Evolutionary conservation across 2,113 vertebrate genomes (phyloP), one percentile per base, ranked within the genome.

Genomic region (Electrona antarctica): DNA sequence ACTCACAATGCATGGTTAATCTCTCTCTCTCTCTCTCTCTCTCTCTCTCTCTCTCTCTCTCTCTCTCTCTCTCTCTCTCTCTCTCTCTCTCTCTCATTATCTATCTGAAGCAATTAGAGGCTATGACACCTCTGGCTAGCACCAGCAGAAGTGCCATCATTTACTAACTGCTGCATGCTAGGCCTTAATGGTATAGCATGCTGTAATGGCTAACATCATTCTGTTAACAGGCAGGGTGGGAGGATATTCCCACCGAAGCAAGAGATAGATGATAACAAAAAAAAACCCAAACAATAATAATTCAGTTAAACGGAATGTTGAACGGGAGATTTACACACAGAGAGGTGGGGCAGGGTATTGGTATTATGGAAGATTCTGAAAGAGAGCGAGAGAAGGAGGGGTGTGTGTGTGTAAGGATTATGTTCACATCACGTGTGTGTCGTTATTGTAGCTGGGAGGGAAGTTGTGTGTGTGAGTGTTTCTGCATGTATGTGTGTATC

Each of bases 101-200:
- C 48, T 14, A 11, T 52, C 57, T 29, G 41, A 74, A 67, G 71
- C 60, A 81, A 69, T 59, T 78, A 83, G 76, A 59, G 68, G 59
- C 64, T 52, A 64, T 64, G 58, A 15, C 60, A 72, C 61, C 69
- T 50, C 7, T 28, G 11, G 67, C 21, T 72, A 66, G 50, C 60
- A 50, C 56, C 1, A 7, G 56, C 64, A 60, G 51, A 46, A 76
- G 13, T 15, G 41, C 55, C 77, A 68, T 74, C 70, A 67, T 78
- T 77, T 68, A 64, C 60, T 65, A 70, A 51, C 69, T 63, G 76
- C 69, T 70, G 77, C 78, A 79, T 9, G 55, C 67, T 8, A 52
- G 29, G 72, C 62, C 78, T 86, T 56, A 86, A 86, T 88, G 74
- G 83, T 83, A 79, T 45, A 86, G 64, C 64, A 71, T 5, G 1